A percentile compares a stretch with the other conserved stretches of the same genome.
Evolutionary conservation across 2,888 invertebrate genomes (phyloP).

Genomic region (Poecilobothrus nobilitatus): DNA sequence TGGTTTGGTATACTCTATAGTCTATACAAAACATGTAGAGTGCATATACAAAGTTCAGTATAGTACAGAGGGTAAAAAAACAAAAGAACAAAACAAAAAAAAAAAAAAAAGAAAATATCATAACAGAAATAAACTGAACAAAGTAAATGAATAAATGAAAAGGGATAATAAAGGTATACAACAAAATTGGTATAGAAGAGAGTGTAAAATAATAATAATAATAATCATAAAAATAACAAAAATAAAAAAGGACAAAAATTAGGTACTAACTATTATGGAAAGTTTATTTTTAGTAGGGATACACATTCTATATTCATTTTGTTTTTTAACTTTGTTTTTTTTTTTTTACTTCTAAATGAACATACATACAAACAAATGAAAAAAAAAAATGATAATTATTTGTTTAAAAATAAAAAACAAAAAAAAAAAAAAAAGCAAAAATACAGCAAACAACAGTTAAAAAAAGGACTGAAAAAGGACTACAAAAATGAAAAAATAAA

Average conservation of each 20-base stretch:
- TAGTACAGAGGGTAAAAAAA: neutral
- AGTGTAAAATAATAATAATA: too few relatives aligned
- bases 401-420: neutral
- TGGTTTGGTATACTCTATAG: too few relatives aligned
- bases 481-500: neutral
- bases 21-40: too few relatives aligned
- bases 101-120: too few relatives aligned
- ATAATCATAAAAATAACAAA: neutral
- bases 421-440: neutral
- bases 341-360: too few relatives aligned
- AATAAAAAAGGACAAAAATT: neutral
- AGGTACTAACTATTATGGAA: conserved; percentile 2
- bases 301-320: neutral
- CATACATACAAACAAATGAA: too few relatives aligned
- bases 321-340: too few relatives aligned
- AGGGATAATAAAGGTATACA: neutral
- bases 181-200: too few relatives aligned
- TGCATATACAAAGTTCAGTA: too few relatives aligned
- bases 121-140: too few relatives aligned
- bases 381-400: neutral
- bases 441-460: neutral
- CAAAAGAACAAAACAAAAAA: neutral
- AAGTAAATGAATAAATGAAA: neutral
- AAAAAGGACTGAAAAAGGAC: conserved; percentile 1
- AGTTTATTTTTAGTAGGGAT: neutral